Evolutionary conservation across 2,113 vertebrate genomes (phyloP).

Genomic region (Hoplias malabaricus): DNA sequence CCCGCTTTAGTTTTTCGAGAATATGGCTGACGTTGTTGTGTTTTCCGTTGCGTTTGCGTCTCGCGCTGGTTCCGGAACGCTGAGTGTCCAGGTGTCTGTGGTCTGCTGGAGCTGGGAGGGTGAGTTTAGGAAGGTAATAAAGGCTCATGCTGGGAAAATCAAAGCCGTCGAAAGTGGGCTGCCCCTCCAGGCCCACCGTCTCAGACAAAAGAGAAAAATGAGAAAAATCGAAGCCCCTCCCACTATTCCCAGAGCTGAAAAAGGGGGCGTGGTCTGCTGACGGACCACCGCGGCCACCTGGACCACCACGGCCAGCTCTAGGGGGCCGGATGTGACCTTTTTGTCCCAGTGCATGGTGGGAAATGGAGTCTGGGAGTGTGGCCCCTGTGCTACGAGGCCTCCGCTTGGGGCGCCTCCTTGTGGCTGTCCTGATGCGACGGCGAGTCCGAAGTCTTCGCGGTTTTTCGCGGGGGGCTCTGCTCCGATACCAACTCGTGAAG

Average conservation of each 20-base stretch:
- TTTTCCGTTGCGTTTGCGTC: not conserved
- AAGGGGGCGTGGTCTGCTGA: slow-evolving; percentile 1
- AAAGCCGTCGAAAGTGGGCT: not conserved
- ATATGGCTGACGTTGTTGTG: not conserved
- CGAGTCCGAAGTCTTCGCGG: slow-evolving; percentile 71
- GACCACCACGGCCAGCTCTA: not conserved
- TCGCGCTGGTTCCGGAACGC: not conserved
- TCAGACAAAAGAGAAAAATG: slow-evolving; percentile 10
- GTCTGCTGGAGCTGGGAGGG: not conserved
- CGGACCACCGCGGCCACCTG: not conserved
- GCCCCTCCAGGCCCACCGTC: not conserved
- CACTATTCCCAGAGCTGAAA: not conserved
- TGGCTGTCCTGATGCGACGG: slow-evolving; percentile 68
- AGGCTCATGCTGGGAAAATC: slow-evolving; percentile 18
- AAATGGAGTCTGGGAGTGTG: slow-evolving; percentile 60
- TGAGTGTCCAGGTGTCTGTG: not conserved
- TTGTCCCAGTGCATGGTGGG: slow-evolving; percentile 59
- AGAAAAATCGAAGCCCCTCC: slow-evolving; percentile 8
- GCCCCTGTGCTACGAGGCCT: slow-evolving; percentile 74
- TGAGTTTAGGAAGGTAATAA: not conserved
- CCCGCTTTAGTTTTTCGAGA: not conserved
- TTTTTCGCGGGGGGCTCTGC: slow-evolving; percentile 74
- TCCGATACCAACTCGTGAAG: slow-evolving; percentile 78
- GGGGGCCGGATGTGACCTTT: slow-evolving; percentile 26
- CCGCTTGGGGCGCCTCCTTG: slow-evolving; percentile 71